Evolutionary conservation across 2,113 vertebrate genomes (phyloP), one percentile per base, ranked within the genome.

Genomic region (Anhinga rufa): DNA sequence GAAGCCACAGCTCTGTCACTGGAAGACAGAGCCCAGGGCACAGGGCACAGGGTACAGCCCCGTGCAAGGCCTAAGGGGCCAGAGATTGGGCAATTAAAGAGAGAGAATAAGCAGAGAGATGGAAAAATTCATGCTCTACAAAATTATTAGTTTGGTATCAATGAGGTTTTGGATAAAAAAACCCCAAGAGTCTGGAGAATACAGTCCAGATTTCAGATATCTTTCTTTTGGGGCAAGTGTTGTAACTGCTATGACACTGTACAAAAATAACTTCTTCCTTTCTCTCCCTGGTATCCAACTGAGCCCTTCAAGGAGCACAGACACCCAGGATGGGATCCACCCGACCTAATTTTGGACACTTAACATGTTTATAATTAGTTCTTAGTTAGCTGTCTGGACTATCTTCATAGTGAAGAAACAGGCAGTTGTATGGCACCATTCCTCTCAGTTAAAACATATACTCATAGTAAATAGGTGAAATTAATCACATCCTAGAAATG

Each of bases 31-130:
- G 11, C 61, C 17, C 6, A 54, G 29, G 34, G 42, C 52, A 86
- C 7, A 54, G 52, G 29, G 55, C 55, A 34, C 17, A 75, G 22
- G 34, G 31, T 21, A 75, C 22, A 72, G 58, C 17, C 51, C 55
- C 3, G 0, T 36, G 11, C 19, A 72, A 69, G 15, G 29, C 3
- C 0, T 34, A 65, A 65, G 10, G 12, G 24, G 20, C 5, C 49
- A 77, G 64, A 74, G 38, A 91, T 24, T 1, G 1, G 17, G 28
- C 3, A 79, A 78, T 51, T 87, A 78, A 42, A 38, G 12, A 55
- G 29, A 17, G 6, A 46, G 29, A 78, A 86, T 54, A 21, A 82
- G 61, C 9, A 77, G 24, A 64, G n/a, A 84, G 20, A 44, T 49
- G 21, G 21, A 71, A 81, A 94, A 84, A 36, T 25, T 19, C 36